Conservation (phyloP, 30 jellyfish, hydroid and myxozoan species). For the Chironex yamaguchii region DNA sequence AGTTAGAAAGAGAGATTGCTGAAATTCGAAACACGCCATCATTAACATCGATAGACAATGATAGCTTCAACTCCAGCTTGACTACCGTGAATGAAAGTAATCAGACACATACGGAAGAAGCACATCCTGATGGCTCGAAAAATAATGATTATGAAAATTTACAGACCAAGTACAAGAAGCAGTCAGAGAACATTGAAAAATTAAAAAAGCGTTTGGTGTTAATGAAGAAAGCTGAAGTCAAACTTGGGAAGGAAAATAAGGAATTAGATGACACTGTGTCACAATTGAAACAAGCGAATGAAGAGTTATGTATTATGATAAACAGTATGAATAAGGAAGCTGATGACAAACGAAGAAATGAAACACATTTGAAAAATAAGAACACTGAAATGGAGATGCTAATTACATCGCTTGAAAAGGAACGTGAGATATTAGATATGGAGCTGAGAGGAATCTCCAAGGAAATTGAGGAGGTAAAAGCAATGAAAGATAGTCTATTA, state of each 20-base stretch:
- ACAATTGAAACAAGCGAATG: background rate
- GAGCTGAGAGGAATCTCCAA: constrained; percentile 2
- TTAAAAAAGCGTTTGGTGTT: constrained; percentile 69
- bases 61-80: background rate
- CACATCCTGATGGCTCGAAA: background rate
- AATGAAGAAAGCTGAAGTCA: constrained; percentile 81
- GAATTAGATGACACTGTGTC: constrained; percentile 11
- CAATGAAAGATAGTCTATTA: background rate
- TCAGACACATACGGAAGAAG: background rate
- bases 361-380: constrained; percentile 7
- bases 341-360: constrained; percentile 18
- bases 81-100: background rate
- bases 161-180: background rate
- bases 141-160: constrained; percentile 1
- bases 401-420: constrained; percentile 13
- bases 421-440: background rate
- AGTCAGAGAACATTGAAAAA: constrained; percentile 49
- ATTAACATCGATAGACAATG: background rate
- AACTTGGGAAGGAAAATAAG: constrained; percentile 73
- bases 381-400: background rate
- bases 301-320: background rate
- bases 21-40: background rate
- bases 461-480: background rate
- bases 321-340: background rate
- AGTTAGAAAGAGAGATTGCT: background rate